A percentile compares a stretch with the other conserved stretches of the same genome.
Evolutionary conservation across 1,140 invertebrate genomes (phyloP).

Genomic region (Ladona fulva): DNA sequence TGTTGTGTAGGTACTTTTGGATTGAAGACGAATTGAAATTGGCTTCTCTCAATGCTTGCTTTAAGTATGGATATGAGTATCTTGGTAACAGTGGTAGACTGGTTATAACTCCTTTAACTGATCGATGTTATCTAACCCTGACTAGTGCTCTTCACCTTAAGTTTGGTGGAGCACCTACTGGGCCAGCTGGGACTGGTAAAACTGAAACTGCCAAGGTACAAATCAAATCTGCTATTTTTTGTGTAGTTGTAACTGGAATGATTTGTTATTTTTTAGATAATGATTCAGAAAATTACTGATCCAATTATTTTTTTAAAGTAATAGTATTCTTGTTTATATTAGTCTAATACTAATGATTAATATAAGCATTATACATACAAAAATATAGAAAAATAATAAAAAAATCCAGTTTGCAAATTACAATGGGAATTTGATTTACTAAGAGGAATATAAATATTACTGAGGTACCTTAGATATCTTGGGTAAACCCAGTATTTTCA

Average conservation of each 20-base stretch:
- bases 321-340: too few species aligned
- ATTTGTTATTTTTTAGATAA: constrained; percentile 7
- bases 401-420: too few species aligned
- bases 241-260: not conserved
- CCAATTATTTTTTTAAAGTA: too few species aligned
- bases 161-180: constrained; percentile 61
- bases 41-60: constrained; percentile 51
- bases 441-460: too few species aligned
- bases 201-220: constrained; percentile 57
- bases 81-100: constrained; percentile 56
- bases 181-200: constrained; percentile 66
- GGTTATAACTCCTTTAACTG: constrained; percentile 73
- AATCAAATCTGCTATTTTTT: not conserved
- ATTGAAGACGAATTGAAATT: constrained; percentile 38
- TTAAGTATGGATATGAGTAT: constrained; percentile 58
- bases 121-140: constrained; percentile 58
- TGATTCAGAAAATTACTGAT: too few species aligned
- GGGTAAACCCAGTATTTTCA: too few species aligned
- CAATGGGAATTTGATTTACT: too few species aligned
- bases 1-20: constrained; percentile 24
- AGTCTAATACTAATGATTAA: too few species aligned
- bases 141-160: constrained; percentile 59
- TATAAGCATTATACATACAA: too few species aligned
- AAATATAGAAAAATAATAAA: too few species aligned
- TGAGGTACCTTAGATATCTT: too few species aligned